Base-by-base conservation (phyloP, 2,888 invertebrate species). In the Stenurella melanura region DNA sequence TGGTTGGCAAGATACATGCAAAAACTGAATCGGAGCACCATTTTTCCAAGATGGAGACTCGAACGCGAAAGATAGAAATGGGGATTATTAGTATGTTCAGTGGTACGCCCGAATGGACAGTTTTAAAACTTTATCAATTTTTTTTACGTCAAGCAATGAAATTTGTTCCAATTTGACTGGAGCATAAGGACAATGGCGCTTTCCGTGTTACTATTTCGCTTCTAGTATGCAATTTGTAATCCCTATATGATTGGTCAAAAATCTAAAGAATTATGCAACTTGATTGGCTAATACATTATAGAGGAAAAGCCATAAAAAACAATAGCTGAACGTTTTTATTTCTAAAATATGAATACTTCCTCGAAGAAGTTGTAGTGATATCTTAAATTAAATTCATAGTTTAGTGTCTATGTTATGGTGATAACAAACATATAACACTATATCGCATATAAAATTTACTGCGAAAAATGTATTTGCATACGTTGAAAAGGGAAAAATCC, bases 341-440 rank as follows among this genome's bases (percentile, higher is more conserved):
- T n/a, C n/a, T n/a, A 50, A 50, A n/a, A n/a, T 7, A n/a, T 50
- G 50, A 50, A 50, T 50, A 50, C n/a, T 50, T 50, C 15, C n/a
- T 50, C 50, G 50, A 50, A 50, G 50, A 15, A n/a, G 5, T n/a
- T n/a, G n/a, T n/a, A n/a, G 50, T 50, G 50, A 58, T 58, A 58
- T 58, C 58, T 21, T 66, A 66, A 56, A 67, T 50, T 26, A 19
- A 54, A 67, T 54, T 54, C 54, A 67, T 67, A 67, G 67, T 26
- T 56, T n/a, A 18, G 10, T 30, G 17, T 30, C 34, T 57, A 18
- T 34, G 9, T 50, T n/a, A 1, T 21, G 7, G 38, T 50, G 58
- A 60, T 61, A 70, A 70, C 70, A 70, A 70, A 60, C 60, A 70
- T 34, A 61, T 60, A 70, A 70, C 54, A 58, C 5, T 60, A 60